Conservation (phyloP, 2,888 invertebrate species). For the Archaeoteleia sp. region DNA sequence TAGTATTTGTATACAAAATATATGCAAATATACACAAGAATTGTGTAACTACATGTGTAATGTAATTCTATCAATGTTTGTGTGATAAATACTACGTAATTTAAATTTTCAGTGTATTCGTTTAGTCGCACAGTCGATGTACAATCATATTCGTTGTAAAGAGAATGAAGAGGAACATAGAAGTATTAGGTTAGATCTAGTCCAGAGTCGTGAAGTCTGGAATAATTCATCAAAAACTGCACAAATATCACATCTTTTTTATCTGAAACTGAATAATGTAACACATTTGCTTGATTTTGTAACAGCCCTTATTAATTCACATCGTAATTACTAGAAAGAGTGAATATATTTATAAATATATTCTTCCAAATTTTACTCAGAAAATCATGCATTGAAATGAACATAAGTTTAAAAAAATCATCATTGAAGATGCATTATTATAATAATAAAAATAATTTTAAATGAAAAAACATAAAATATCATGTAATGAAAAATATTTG, state of each 20-base stretch:
- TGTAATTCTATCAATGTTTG: no score
- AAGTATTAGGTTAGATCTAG: constrained; percentile 34
- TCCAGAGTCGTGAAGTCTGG: constrained; percentile 15
- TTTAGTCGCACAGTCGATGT: constrained; percentile 6
- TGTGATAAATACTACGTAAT: no score
- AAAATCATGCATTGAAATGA: no score
- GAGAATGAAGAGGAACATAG: constrained; percentile 17
- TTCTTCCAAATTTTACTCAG: no score
- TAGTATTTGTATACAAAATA: no score
- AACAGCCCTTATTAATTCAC: background rate
- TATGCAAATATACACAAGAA: no score
- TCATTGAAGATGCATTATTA: no score
- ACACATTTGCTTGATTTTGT: background rate
- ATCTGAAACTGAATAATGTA: background rate
- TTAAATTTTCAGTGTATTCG: background rate
- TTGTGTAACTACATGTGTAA: no score
- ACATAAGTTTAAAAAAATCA: no score
- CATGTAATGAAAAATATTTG: constrained; percentile 1
- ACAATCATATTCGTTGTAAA: constrained; percentile 9
- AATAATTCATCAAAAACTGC: constrained; percentile 3
- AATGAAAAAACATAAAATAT: no score
- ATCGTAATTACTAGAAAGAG: background rate
- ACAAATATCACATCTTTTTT: constrained; percentile 7
- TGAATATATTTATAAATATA: background rate
- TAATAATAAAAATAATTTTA: no score